Evolutionary conservation across 1,140 invertebrate genomes (phyloP), one percentile per base, ranked within the genome.

Genomic region (Drosophila ananassae): DNA sequence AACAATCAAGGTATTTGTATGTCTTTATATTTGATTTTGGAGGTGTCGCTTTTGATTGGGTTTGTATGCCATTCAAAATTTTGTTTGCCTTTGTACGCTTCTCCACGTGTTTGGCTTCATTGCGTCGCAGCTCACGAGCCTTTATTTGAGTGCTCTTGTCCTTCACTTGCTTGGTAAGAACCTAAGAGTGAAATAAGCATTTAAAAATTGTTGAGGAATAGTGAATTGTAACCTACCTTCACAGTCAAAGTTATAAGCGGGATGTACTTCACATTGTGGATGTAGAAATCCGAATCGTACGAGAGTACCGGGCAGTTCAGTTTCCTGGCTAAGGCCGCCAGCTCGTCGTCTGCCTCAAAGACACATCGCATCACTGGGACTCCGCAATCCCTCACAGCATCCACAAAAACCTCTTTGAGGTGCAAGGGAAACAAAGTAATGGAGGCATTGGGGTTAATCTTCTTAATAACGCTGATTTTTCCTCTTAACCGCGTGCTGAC

Each of bases 231-330:
- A 47, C 9, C 7, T 9, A 67, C 63, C 57, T 91, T 91, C 0
- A 92, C 83, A 28, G 95, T 93, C 0, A 97, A 89, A 41, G 94
- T 95, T 56, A 95, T 93, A 48, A 97, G 94, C 0, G 96, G 96
- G 63, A 98, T 96, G 82, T 97, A 98, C 2, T 94, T 84, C 1
- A 97, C 93, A 92, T 97, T 95, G 92, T 96, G 97, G 54, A 98
- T 95, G 90, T 95, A 98, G 93, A 98, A 98, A 93, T 98, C 98
- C 1, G 97, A 98, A 92, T 98, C 98, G 76, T 95, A 96, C 85
- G 96, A 98, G 0, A 98, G 79, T 9, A 98, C 94, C 3, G 97
- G 97, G 80, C 97, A 98, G 32, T 96, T 93, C 4, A 97, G 92
- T 53, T 94, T 92, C 71, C 94, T 94, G 0, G 97, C 96, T 53